A percentile compares a stretch with the other conserved stretches of the same genome.
Conservation (phyloP, 2,797 vertebrate genomes). For the Phataginus tetradactyla region DNA sequence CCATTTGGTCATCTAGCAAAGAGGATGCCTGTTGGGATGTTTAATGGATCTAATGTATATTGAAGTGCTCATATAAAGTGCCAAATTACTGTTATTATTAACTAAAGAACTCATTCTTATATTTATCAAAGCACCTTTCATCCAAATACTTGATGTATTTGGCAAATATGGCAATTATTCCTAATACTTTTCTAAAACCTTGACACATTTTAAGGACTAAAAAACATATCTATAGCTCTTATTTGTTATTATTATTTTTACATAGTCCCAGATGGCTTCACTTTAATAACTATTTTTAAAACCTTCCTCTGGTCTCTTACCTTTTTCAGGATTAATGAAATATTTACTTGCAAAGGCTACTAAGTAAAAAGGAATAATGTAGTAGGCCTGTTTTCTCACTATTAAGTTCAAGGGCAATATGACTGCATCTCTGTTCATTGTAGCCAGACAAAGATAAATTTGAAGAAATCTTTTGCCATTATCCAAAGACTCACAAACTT, state of each 20-base stretch:
- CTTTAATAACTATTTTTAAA: background rate
- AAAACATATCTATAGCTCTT: background rate
- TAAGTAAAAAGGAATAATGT: background rate
- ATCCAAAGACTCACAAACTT: background rate
- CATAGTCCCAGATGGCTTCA: background rate
- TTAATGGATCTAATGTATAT: background rate
- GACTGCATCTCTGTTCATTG: background rate
- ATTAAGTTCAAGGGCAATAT: background rate
- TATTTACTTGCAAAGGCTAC: background rate
- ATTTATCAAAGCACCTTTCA: conserved; percentile 27
- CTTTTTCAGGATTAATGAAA: background rate
- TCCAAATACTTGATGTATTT: conserved; percentile 42
- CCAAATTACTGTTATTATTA: conserved; percentile 19
- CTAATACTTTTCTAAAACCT: conserved; percentile 12
- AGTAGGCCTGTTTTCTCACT: background rate
- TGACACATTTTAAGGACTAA: background rate
- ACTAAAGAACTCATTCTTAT: background rate
- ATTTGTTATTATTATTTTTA: background rate
- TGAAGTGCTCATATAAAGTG: conserved; percentile 37
- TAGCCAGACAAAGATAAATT: background rate
- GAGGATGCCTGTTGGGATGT: background rate
- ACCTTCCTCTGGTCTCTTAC: background rate
- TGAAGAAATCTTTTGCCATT: background rate
- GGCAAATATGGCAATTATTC: background rate
- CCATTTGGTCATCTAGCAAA: conserved; percentile 38